These are phyloP conservation scores for Lordiphosa stackelbergi DNA, from an alignment of 1,140 invertebrate species.

Conservation along the genomic window DNA sequence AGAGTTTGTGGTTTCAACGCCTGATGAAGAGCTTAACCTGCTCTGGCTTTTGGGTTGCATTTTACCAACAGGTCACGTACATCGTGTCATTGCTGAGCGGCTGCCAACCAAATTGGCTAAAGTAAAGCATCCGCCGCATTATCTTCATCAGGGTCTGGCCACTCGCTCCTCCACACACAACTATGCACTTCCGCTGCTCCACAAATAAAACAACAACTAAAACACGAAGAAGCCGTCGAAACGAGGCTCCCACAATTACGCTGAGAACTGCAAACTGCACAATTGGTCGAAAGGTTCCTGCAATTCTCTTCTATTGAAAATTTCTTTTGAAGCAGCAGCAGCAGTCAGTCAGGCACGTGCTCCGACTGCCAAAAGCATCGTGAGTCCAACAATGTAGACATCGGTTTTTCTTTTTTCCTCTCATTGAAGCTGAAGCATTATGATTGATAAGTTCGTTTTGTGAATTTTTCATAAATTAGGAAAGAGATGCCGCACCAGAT, in stretches of 20 bases:
- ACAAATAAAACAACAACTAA: slow-evolving; percentile 26
- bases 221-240: slow-evolving; percentile 22
- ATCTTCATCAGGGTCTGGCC: slow-evolving; percentile 58
- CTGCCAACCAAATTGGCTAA: slow-evolving; percentile 71
- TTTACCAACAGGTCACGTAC: slow-evolving; percentile 65
- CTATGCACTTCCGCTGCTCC: slow-evolving; percentile 4
- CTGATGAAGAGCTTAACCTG: slow-evolving; percentile 14
- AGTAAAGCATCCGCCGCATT: slow-evolving; percentile 70
- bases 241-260: slow-evolving; percentile 58
- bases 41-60: slow-evolving; percentile 41
- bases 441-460: slow-evolving; percentile 75
- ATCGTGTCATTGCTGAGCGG: slow-evolving; percentile 69
- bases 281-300: slow-evolving; percentile 44
- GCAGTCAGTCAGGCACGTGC: slow-evolving; percentile 56
- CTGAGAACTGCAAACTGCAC: slow-evolving; percentile 63
- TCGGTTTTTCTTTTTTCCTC: background rate
- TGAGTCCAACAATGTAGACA: slow-evolving; percentile 50
- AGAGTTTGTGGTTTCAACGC: slow-evolving; percentile 19
- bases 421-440: slow-evolving; percentile 48
- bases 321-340: slow-evolving; percentile 29
- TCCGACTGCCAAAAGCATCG: slow-evolving; percentile 41
- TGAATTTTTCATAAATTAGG: slow-evolving; percentile 75
- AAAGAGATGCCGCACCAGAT: slow-evolving; percentile 47
- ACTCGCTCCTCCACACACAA: slow-evolving; percentile 1
- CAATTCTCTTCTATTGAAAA: slow-evolving; percentile 71